These are phyloP conservation scores for Eleginops maclovinus DNA, from an alignment of 2,113 vertebrate species.

Conservation along the genomic window DNA sequence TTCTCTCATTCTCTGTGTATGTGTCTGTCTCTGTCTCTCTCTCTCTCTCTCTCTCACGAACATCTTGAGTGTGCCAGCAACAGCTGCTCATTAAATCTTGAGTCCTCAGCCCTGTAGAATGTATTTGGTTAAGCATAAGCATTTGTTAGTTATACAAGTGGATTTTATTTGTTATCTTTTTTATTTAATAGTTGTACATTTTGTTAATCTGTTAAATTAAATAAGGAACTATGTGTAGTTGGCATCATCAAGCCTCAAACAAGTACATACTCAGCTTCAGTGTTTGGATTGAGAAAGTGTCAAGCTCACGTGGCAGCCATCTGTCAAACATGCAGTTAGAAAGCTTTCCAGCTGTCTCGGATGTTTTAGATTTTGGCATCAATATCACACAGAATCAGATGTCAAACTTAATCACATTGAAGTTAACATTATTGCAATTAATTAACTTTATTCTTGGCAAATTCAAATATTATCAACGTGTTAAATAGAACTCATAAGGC, in stretches of 20 bases:
- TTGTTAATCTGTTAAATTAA: background rate
- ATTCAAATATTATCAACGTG: no score
- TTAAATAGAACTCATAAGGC: background rate
- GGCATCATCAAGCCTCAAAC: background rate
- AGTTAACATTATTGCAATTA: conserved; percentile 16
- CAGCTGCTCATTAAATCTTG: conserved; percentile 78
- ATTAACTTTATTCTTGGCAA: background rate
- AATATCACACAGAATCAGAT: conserved; percentile 11
- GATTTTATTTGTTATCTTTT: background rate
- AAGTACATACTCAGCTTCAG: background rate
- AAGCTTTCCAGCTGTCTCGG: conserved; percentile 48
- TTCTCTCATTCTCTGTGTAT: background rate
- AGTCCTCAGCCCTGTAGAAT: conserved; percentile 37
- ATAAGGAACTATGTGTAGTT: background rate
- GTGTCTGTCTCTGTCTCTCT: no score
- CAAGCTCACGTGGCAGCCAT: conserved; percentile 48
- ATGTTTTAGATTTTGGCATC: conserved; percentile 35
- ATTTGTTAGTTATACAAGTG: background rate
- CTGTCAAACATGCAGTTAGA: conserved; percentile 51
- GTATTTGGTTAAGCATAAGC: conserved; percentile 39
- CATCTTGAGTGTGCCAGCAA: conserved; percentile 65
- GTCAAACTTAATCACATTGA: background rate
- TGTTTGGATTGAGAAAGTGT: conserved; percentile 22
- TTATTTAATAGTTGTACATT: background rate
- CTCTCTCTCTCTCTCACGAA: conserved; percentile 7